Base-by-base conservation (phyloP, 2,113 vertebrate species). In the Felis chaus region DNA sequence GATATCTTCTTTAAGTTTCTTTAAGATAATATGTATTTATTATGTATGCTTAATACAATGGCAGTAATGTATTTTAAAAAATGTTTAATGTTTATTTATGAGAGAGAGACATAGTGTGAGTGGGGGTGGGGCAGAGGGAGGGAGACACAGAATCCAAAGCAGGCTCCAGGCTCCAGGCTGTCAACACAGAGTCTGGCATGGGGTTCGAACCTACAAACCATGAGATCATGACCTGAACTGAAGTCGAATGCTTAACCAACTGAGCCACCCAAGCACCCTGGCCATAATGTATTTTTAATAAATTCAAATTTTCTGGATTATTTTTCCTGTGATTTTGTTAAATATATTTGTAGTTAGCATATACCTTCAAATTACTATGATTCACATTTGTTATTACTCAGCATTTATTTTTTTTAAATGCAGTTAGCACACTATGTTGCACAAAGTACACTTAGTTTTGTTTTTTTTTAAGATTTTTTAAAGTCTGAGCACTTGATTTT, bases 271-370 rank as follows among this genome's bases (percentile, higher is more conserved):
- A 19, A 57, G 7, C 61, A 23, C 25, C 23, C 23, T 7, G 11
- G 68, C 65, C 93, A 11, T 81, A 33, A 71, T 74, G 3, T 68
- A 73, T 50, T 92, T 97, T 96, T 95, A 74, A 84, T 1, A 92
- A 71, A 4, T 79, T 65, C 88, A 97, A 92, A 2, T 1, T 76
- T 92, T 89, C 36, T 1, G 61, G 94, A 97, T 97, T 53, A 94
- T 57, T 73, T 68, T 95, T 65, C 3, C 84, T 92, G 55, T 94
- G 68, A 79, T 82, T 80, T 92, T 95, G 73, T 96, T 84, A 66
- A 71, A 0, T 31, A 18, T 53, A 1, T 4, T 65, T 18, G 3
- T 91, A 81, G 5, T 91, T 84, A 84, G 79, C 14, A 90, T 85
- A 94, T 86, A 19, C 1, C 36, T 33, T 94, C 12, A 84, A 73